Evolutionary conservation across 2,113 vertebrate genomes (phyloP).

Genomic region (Glaucomys volans): DNA sequence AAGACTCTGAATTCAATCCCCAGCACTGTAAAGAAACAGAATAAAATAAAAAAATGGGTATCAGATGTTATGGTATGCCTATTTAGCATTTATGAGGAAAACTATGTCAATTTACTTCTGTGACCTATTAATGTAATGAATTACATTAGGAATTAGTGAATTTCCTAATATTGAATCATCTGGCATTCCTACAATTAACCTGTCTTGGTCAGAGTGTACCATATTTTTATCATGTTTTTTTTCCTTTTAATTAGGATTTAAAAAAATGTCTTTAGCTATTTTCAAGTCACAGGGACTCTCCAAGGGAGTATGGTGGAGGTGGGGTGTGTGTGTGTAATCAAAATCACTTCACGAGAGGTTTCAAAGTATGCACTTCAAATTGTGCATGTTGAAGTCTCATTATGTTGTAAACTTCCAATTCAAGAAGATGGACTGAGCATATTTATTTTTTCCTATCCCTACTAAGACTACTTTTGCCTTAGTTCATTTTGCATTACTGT

Average conservation of each 20-base stretch:
- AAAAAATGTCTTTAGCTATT: background rate
- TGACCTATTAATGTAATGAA: slow-evolving; percentile 22
- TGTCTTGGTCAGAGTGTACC: background rate
- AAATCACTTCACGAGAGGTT: background rate
- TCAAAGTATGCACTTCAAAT: slow-evolving; percentile 3
- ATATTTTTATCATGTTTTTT: slow-evolving; percentile 10
- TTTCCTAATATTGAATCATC: slow-evolving; percentile 22
- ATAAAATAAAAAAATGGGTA: background rate
- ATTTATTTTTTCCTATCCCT: slow-evolving; percentile 1
- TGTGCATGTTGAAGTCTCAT: background rate
- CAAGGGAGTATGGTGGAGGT: background rate
- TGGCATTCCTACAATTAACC: background rate
- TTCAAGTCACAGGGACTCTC: background rate
- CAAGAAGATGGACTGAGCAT: background rate
- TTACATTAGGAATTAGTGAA: slow-evolving; percentile 1
- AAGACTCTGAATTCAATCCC: background rate
- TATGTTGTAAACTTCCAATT: background rate
- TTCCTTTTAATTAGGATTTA: slow-evolving; percentile 31
- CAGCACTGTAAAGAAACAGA: background rate
- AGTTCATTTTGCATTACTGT: background rate
- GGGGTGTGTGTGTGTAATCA: background rate
- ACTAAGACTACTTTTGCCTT: background rate
- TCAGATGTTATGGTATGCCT: background rate
- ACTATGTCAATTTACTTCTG: background rate
- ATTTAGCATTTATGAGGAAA: slow-evolving; percentile 47